Conservation (phyloP, 2,888 invertebrate genomes). For the Branchellion lobata region DNA sequence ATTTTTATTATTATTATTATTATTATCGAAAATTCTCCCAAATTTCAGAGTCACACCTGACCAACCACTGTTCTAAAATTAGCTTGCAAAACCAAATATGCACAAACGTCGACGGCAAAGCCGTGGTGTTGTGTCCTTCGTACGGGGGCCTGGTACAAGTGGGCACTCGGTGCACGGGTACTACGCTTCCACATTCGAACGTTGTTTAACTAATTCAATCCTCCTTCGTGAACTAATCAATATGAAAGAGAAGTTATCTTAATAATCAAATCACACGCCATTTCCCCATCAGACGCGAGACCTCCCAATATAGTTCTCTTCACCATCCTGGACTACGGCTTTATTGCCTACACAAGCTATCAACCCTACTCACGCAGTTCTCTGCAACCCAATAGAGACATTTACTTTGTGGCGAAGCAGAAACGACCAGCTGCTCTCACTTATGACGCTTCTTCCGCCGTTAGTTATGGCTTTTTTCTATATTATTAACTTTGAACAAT, state of each 20-base stretch:
- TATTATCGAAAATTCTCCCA: conserved; percentile 66
- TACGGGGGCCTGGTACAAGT: conserved; percentile 1
- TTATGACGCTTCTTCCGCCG: not conserved
- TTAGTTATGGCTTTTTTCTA: not conserved
- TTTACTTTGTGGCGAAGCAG: conserved; percentile 4
- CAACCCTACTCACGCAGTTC: not conserved
- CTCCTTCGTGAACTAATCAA: no score
- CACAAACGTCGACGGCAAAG: not conserved
- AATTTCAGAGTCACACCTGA: conserved; percentile 76
- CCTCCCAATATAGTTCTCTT: conserved; percentile 11
- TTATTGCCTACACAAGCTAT: not conserved
- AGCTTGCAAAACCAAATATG: conserved; percentile 54
- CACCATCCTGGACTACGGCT: conserved; percentile 13
- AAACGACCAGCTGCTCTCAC: not conserved
- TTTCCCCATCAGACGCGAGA: no score
- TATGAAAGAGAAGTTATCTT: no score
- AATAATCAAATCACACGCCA: no score
- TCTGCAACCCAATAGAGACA: not conserved
- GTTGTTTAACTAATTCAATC: no score
- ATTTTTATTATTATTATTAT: conserved; percentile 16
- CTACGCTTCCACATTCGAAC: no score
- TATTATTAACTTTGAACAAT: not conserved
- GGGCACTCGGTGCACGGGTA: not conserved
- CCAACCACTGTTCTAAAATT: conserved; percentile 74
- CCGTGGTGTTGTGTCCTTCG: not conserved